phyloP scores from a whole-genome alignment of 2,797 vertebrate species.

The Lagocephalus sceleratus region DNA sequence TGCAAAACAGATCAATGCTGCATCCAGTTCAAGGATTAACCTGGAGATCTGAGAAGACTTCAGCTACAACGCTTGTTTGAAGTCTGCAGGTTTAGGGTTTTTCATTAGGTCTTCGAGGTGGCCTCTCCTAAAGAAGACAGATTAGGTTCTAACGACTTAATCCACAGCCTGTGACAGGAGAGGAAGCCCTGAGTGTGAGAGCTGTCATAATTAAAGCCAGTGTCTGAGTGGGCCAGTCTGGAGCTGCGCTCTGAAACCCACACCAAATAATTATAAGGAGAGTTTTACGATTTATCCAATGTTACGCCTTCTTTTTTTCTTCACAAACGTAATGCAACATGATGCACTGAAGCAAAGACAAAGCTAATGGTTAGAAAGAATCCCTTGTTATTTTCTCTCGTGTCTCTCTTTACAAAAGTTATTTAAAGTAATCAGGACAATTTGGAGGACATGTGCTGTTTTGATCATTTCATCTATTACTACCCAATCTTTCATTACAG shows the following conservation, averaged over 20 bases:
- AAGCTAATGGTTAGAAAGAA: background rate
- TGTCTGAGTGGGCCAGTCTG: constrained; percentile 16
- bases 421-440: too few species aligned
- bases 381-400: background rate
- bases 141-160: constrained; percentile 57
- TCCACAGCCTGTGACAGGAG: constrained; percentile 39
- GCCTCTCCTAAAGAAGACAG: constrained; percentile 30
- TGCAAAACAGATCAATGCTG: too few species aligned
- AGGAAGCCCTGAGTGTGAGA: constrained; percentile 24
- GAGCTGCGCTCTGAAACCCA: constrained; percentile 2
- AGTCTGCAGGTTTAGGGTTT: background rate
- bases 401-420: too few species aligned
- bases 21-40: too few species aligned
- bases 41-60: too few species aligned
- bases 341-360: too few species aligned
- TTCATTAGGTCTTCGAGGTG: constrained; percentile 13
- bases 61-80: background rate
- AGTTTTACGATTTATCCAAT: background rate
- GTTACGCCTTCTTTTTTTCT: too few species aligned
- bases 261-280: constrained; percentile 6
- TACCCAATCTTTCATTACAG: too few species aligned
- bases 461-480: too few species aligned
- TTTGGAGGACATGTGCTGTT: too few species aligned
- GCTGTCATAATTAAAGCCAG: constrained; percentile 34
- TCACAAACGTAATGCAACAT: too few species aligned